phyloP scores from a whole-genome alignment of 2,113 vertebrate species.

The Sebastes schlegelii region DNA sequence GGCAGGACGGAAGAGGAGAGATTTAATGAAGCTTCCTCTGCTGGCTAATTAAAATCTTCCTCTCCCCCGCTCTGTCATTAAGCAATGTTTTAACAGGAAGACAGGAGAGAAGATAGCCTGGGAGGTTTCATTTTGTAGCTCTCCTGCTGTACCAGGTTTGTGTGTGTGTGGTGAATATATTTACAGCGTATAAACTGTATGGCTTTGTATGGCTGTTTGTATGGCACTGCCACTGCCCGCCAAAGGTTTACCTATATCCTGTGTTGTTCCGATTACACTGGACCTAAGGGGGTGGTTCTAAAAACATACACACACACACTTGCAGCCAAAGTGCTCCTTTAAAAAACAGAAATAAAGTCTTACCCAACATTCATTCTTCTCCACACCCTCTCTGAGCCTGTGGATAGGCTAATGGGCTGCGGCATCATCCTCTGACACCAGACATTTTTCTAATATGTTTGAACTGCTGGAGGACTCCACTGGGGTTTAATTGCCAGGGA shows the following conservation, averaged over 20 bases:
- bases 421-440: conserved; percentile 69
- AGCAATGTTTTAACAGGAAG: conserved; percentile 59
- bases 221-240: background rate
- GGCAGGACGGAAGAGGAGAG: conserved; percentile 66
- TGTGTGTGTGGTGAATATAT: conserved; percentile 19
- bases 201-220: conserved; percentile 4
- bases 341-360: conserved; percentile 49
- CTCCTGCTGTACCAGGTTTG: conserved; percentile 28
- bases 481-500: conserved; percentile 78
- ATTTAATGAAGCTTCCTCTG: conserved; percentile 76
- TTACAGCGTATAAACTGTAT: background rate
- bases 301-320: background rate
- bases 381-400: conserved; percentile 49
- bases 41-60: conserved; percentile 77
- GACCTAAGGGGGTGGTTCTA: background rate
- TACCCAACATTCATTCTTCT: conserved; percentile 44
- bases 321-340: conserved; percentile 12
- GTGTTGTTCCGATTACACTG: background rate
- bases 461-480: conserved; percentile 75
- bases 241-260: background rate
- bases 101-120: conserved; percentile 40
- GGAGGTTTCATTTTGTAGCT: conserved; percentile 52
- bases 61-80: conserved; percentile 68
- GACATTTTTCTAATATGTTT: conserved; percentile 77
- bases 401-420: conserved; percentile 75